These are phyloP conservation scores for Tetrax tetrax DNA, from an alignment of 2,113 vertebrate species.

Conservation along the genomic window DNA sequence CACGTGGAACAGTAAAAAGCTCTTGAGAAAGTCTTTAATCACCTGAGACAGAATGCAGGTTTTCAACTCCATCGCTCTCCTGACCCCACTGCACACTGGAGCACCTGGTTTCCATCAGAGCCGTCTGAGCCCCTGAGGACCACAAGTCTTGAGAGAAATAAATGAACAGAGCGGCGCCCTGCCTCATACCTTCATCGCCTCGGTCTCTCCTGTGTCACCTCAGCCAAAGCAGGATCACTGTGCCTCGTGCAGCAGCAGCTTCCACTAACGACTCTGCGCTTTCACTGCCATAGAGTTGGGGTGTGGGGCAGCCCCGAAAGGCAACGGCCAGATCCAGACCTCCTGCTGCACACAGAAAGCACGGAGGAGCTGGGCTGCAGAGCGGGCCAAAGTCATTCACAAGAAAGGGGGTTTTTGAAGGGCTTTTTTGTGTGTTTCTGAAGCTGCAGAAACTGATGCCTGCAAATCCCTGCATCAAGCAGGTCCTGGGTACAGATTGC, in stretches of 20 bases:
- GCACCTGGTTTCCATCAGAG: neutral
- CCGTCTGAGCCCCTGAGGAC: accelerated
- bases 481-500: neutral
- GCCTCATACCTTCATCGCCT: neutral
- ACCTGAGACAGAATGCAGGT: neutral
- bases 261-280: neutral
- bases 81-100: neutral
- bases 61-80: neutral
- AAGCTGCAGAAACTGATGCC: neutral
- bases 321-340: neutral
- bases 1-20: neutral
- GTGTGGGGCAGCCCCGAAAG: neutral
- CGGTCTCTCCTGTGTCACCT: no score
- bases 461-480: neutral
- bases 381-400: neutral
- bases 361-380: neutral
- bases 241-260: neutral
- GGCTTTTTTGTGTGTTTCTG: neutral
- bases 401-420: neutral
- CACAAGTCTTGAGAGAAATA: neutral
- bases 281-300: accelerated
- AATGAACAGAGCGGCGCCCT: neutral
- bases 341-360: neutral
- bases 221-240: neutral
- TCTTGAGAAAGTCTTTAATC: neutral